Conservation (phyloP, 2,113 vertebrate genomes). For the Zapornia atra region DNA sequence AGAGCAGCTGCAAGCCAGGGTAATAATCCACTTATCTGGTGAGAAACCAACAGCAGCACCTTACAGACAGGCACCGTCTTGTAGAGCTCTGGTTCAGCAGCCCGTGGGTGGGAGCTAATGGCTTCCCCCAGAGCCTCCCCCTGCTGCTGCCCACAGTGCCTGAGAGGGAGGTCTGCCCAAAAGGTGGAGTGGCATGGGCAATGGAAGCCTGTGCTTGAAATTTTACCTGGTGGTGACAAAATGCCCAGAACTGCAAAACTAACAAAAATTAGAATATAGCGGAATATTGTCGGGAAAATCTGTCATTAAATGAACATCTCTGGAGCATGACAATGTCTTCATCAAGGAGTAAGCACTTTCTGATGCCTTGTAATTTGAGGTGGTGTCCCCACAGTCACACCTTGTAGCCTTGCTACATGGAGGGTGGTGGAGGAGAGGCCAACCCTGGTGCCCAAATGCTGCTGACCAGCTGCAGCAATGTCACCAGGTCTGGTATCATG, state of each 20-base stretch:
- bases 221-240: background rate
- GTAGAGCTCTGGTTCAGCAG: background rate
- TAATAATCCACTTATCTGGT: conserved; percentile 39
- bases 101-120: background rate
- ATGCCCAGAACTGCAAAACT: background rate
- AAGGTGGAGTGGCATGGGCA: background rate
- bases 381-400: rapidly evolving
- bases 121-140: background rate
- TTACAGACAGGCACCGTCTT: background rate
- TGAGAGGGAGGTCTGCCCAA: background rate
- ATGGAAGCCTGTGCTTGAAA: background rate
- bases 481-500: background rate
- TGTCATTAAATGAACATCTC: background rate
- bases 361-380: rapidly evolving
- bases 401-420: background rate
- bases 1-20: conserved; percentile 43
- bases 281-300: background rate
- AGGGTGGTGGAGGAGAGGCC: background rate
- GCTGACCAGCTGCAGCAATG: background rate
- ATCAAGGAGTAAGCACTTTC: background rate
- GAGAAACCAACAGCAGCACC: conserved; percentile 38
- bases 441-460: background rate
- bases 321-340: background rate
- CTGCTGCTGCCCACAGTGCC: background rate
- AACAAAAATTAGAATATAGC: background rate